Base-by-base conservation (phyloP, 2,888 invertebrate genomes). In the Hemistola chrysoprasaria region DNA sequence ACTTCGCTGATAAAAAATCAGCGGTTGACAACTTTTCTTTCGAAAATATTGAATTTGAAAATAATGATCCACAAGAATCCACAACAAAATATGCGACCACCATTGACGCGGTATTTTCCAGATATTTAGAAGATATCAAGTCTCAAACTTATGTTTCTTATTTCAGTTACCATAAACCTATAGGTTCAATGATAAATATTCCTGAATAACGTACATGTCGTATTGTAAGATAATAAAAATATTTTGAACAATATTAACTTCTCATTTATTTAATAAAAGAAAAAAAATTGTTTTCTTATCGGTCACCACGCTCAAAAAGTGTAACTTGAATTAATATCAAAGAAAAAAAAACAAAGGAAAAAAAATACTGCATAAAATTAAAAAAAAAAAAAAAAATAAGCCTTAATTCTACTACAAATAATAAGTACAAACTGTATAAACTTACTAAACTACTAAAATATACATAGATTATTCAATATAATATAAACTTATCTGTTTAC, bases 1-100 rank as follows among this genome's bases (percentile, higher is more conserved):
- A 52, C 46, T 50, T 54, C 43, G 35, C 28, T 39, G 42, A 51
- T 45, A 41, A 53, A 48, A 50, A 44, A 46, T 49, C 45, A 50
- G 43, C 43, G 26, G 31, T 50, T 50, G 37, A 47, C 37, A 53
- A 47, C 34, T 44, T 52, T 55, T 55, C 41, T 49, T 40, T 49
- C 37, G 25, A 21, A 50, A 45, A 52, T n/a, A 53, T 49, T 50
- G 36, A 48, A 56, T 47, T 53, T 56, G 47, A 28, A 28, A 28
- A 28, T 28, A n/a, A n/a, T n/a, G n/a, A n/a, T n/a, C n/a, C n/a
- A n/a, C n/a, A n/a, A n/a, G 16, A 27, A 27, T 27, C 26, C 26
- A 47, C 46, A 43, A 48, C 47, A 41, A 47, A 47, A 50, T 49
- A 49, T 47, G 36, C 47, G 24, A 51, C 47, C 42, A 49, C 51